phyloP scores from a whole-genome alignment of 2,888 invertebrate species.

The Rhopalosiphum nymphaeae region DNA sequence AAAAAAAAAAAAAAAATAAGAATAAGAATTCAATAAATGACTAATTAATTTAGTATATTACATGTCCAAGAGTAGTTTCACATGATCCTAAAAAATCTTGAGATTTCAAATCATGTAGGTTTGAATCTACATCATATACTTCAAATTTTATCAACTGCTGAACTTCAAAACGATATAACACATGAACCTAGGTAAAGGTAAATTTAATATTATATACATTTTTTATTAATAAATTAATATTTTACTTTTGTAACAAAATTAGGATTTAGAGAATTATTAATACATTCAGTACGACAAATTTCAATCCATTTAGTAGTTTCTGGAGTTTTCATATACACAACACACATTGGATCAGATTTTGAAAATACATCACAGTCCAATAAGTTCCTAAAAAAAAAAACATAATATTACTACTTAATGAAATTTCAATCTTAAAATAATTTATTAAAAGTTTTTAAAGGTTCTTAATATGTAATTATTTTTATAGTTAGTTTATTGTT shows the following conservation, averaged over 20 bases:
- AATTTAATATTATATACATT: neutral
- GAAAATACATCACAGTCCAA: slow-evolving; percentile 73
- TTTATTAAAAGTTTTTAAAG: neutral
- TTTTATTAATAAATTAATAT: neutral
- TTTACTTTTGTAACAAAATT: slow-evolving; percentile 73
- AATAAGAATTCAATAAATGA: neutral
- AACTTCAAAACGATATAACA: slow-evolving; percentile 75
- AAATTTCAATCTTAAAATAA: neutral
- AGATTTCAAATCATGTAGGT: slow-evolving; percentile 68
- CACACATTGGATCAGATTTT: slow-evolving; percentile 74
- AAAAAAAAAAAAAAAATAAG: slow-evolving; percentile 28
- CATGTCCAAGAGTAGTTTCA: slow-evolving; percentile 74
- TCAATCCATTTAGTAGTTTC: slow-evolving; percentile 70
- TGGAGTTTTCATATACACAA: slow-evolving; percentile 70
- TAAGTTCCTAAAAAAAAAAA: slow-evolving; percentile 70
- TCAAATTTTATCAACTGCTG: slow-evolving; percentile 74
- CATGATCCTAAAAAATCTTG: slow-evolving; percentile 73
- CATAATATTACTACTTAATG: neutral
- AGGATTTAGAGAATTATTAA: slow-evolving; percentile 72
- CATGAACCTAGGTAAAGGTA: slow-evolving; percentile 69
- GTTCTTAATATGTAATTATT: neutral
- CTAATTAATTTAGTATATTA: slow-evolving; percentile 65
- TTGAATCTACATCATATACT: slow-evolving; percentile 71
- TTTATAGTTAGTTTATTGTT: neutral
- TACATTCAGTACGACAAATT: slow-evolving; percentile 71